Base-by-base conservation (phyloP, 2,113 vertebrate species). In the Pristiophorus japonicus region DNA sequence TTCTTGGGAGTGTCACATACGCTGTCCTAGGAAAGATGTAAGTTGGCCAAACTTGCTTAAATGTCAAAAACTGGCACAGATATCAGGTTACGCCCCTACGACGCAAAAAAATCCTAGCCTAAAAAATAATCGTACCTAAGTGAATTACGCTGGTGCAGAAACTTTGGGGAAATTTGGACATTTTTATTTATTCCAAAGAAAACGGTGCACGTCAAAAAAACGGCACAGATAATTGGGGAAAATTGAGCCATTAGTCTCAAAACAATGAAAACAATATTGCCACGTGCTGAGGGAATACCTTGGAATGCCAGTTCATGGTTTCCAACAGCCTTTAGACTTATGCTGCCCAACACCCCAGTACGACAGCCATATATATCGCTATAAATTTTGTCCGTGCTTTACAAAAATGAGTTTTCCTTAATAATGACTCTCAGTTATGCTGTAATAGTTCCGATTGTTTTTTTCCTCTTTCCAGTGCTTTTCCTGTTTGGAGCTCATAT, bases 401-500 rank as follows among this genome's bases (percentile, higher is more conserved):
- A 16, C 22, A 70, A 88, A 90, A n/a, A 59, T 59, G 3, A 90
- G 11, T 34, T 94, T 70, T 94, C 93, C 93, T 94, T 94, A 70
- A 94, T 16, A 27, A 47, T 70, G 51, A 34, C 66, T 51, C 45
- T 16, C 93, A 94, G 93, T n/a, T 94, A 70, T 51, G 38, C 30
- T 94, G 93, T 94, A 22, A 45, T 94, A 10, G 93, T 70, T 47
- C 93, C 93, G 5, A 70, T 94, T 34, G 45, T 24, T 7, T 47
- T 94, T 47, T 94, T 94, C 66, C 66, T 94, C 42, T 94, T 94
- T 63, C 93, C 93, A 12, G 93, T 94, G 42, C 93, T 94, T 70
- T 94, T 94, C 93, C 93, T 94, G 42, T 94, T 94, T 70, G 93
- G 93, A 70, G 65, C 93, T 70, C 93, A 94, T 47, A 94, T 67